These are phyloP conservation scores for Pelosia muscerda DNA, from an alignment of 2,888 invertebrate genomes.

Conservation along the genomic window DNA sequence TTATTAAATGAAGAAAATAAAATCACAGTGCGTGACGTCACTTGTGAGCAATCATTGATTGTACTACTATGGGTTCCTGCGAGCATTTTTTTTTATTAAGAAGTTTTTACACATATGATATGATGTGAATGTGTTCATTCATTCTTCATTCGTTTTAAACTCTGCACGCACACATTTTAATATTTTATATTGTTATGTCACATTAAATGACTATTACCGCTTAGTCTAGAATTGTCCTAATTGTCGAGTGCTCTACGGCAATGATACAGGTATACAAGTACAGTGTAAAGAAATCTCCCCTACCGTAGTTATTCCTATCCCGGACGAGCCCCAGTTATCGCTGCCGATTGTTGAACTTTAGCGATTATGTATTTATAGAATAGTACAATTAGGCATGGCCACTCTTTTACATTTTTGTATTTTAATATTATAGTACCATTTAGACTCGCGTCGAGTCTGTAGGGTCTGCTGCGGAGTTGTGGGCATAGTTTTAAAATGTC, in stretches of 20 bases:
- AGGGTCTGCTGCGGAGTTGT: constrained; percentile 31
- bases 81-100: no score
- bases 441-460: constrained; percentile 40
- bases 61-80: no score
- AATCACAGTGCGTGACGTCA: no score
- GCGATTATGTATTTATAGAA: constrained; percentile 46
- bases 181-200: neutral
- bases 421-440: constrained; percentile 57
- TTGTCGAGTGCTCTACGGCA: neutral
- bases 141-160: no score
- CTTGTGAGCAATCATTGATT: no score
- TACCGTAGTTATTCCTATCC: constrained; percentile 17
- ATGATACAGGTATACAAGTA: neutral
- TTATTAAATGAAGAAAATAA: no score
- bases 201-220: neutral
- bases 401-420: constrained; percentile 60
- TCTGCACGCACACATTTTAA: neutral
- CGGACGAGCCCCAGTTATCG: constrained; percentile 29
- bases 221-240: neutral
- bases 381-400: constrained; percentile 76
- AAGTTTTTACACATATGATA: no score
- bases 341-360: constrained; percentile 23
- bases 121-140: no score
- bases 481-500: neutral
- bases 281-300: constrained; percentile 8